Percentiles rank a stretch among this genome's conserved stretches.
Evolutionary conservation across 1,140 invertebrate genomes (phyloP).

Genomic region (Bombus affinis): DNA sequence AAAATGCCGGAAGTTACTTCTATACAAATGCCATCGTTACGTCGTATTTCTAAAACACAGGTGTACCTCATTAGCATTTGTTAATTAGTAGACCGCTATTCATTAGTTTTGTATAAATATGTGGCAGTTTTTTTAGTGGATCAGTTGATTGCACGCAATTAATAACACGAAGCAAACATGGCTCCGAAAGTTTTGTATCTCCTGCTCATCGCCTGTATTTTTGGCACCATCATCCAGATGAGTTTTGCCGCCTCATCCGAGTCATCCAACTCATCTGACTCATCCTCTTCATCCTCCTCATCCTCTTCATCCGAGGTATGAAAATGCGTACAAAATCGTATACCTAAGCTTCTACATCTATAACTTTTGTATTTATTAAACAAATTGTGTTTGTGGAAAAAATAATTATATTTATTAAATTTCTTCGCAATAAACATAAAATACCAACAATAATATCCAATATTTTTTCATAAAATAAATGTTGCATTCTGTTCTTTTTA

Average conservation of each 20-base stretch:
- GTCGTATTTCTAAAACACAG: conserved; percentile 31
- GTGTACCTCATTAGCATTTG: conserved; percentile 41
- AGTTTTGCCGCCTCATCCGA: too few species aligned
- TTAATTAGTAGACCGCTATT: conserved; percentile 22
- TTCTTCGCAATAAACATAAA: too few species aligned
- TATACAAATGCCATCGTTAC: not conserved
- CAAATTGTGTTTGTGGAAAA: too few species aligned
- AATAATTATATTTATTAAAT: too few species aligned
- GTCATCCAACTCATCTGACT: fast-evolving
- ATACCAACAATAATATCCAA: too few species aligned
- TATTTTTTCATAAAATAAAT: too few species aligned
- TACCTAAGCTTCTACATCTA: too few species aligned
- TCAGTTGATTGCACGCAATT: not conserved
- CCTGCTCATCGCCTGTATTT: conserved; percentile 46
- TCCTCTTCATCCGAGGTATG: too few species aligned
- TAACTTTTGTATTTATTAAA: too few species aligned
- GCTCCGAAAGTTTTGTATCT: conserved; percentile 43
- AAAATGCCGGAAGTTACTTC: not conserved
- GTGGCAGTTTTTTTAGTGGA: not conserved
- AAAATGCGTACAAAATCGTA: too few species aligned
- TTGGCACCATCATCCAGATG: conserved; percentile 10
- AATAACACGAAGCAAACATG: conserved; percentile 40
- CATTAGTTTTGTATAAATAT: conserved; percentile 47
- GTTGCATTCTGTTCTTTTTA: too few species aligned
- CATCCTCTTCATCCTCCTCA: fast-evolving